These are phyloP conservation scores for Phenacoccus solenopsis DNA, from an alignment of 1,140 invertebrate species.

Conservation along the genomic window DNA sequence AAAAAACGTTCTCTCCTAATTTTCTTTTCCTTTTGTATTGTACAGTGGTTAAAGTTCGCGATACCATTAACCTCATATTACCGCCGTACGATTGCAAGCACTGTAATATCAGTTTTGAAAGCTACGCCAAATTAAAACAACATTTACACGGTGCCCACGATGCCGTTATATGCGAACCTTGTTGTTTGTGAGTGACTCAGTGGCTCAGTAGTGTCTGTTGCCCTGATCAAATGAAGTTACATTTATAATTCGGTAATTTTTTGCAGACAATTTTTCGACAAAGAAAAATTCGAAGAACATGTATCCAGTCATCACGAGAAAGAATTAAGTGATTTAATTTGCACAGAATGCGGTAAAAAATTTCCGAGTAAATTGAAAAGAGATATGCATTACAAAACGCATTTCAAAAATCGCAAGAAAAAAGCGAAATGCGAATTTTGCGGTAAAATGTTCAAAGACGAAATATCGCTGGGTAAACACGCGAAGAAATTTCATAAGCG, in stretches of 20 bases:
- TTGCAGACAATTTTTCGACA: neutral
- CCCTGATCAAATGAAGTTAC: no score
- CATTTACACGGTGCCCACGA: neutral
- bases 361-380: neutral
- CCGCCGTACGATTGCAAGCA: neutral
- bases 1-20: neutral
- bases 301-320: neutral
- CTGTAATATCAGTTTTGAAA: neutral
- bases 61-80: neutral
- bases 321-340: neutral
- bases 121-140: neutral
- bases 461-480: no score
- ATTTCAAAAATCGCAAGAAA: neutral
- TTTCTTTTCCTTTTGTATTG: neutral
- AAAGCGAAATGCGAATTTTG: no score
- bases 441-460: no score
- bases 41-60: neutral
- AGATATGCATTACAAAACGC: neutral
- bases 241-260: no score
- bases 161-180: neutral
- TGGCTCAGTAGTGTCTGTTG: no score
- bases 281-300: neutral
- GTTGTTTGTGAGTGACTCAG: neutral
- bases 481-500: no score
- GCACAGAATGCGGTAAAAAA: neutral